A percentile compares a stretch with the other conserved stretches of the same genome.
Conservation (phyloP, 2,797 vertebrate genomes). For the Amblyopsis hoosieri region DNA sequence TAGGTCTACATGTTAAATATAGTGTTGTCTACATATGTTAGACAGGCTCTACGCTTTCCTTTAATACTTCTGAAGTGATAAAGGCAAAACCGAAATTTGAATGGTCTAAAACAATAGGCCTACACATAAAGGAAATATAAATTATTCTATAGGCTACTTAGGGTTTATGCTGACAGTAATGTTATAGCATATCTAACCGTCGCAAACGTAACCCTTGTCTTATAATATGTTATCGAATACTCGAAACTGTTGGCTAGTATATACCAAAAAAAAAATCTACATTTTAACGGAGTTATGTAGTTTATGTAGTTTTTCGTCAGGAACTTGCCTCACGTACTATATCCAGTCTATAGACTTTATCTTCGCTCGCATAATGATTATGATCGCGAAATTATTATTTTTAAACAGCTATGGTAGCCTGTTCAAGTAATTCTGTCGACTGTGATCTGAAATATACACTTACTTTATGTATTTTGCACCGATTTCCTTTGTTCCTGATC, state of each 20-base stretch:
- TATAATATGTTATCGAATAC: no score
- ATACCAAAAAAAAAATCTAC: not conserved
- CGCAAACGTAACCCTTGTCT: not conserved
- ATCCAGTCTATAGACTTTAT: not conserved
- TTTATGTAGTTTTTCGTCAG: not conserved
- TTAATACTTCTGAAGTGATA: no score
- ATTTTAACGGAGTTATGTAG: not conserved
- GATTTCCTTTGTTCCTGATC: conserved; percentile 32
- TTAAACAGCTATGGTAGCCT: not conserved
- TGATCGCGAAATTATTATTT: not conserved
- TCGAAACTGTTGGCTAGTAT: not conserved
- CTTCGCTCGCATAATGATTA: not conserved
- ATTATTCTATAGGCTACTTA: no score
- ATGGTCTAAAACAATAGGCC: no score
- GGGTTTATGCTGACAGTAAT: no score
- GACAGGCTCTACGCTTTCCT: no score
- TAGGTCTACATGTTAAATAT: no score
- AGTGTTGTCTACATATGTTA: no score
- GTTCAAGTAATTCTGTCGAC: not conserved
- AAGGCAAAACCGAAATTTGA: no score
- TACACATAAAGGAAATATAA: no score
- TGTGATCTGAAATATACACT: conserved; percentile 33
- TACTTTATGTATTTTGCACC: conserved; percentile 33
- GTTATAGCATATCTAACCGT: not conserved
- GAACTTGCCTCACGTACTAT: not conserved